Evolutionary conservation across 2,888 invertebrate species (phyloP), one percentile per base, ranked within the genome.

Genomic region (Cordilura impudica): DNA sequence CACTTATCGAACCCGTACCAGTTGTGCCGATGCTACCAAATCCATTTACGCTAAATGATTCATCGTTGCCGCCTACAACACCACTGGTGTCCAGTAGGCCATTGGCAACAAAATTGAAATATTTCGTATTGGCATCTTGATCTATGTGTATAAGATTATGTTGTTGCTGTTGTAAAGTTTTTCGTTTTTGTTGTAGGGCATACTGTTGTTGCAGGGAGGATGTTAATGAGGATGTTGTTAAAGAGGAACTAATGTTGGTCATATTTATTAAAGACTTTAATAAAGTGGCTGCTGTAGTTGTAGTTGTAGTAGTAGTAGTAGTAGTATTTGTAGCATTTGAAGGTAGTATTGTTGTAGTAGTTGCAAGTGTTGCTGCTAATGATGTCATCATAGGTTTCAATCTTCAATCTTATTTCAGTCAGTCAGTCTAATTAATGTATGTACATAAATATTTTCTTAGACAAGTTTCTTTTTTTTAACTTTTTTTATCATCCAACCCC

Each of bases 71-170:
- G 7, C 61, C 75, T 10, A 63, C 49, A 26, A 80, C 81, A 16
- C 81, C 73, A 26, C 83, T 84, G 10, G 82, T 84, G 71, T 87
- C 87, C 76, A 87, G 69, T 29, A 88, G 83, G 18, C 88, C 86
- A 66, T 84, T 86, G 79, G 86, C 86, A 47, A 87, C 84, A 82
- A 87, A 87, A 83, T 86, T 87, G 79, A 88, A 84, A 82, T 88
- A 88, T 60, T 84, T 84, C 19, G 84, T 81, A 78, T 87, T 85
- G 39, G 84, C 81, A 66, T 81, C 84, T 49, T 61, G 56, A 39
- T 78, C 56, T 61, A 72, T 65, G 47, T 85, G 82, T 76, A 79
- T 80, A 56, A 84, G 81, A 31, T 83, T 83, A 47, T 79, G 77
- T 61, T 79, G 39, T 35, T 51, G 43, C n/a, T 31, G 16, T 8